Conservation (phyloP, 2,888 invertebrate species). For the Thysanoteuthis rhombus region DNA sequence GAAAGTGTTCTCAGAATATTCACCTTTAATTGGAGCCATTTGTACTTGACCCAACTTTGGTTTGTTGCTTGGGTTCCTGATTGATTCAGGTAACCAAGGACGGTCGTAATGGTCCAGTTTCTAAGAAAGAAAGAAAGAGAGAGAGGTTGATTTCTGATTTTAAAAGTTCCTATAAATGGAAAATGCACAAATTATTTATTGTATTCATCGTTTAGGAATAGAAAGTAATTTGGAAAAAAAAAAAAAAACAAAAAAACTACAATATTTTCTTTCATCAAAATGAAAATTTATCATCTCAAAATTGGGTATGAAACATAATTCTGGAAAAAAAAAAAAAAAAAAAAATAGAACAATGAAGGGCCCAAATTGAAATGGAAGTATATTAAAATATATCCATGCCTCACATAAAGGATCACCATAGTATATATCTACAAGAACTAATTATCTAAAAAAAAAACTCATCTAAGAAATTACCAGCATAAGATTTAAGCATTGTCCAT, state of each 20-base stretch:
- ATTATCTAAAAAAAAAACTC: too few relatives aligned
- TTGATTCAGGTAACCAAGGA: constrained; percentile 45
- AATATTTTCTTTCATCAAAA: neutral
- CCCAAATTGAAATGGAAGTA: neutral
- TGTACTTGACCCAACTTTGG: constrained; percentile 34
- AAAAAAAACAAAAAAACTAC: neutral
- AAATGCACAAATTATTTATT: neutral
- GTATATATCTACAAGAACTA: too few relatives aligned
- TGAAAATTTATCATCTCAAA: too few relatives aligned
- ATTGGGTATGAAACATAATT: too few relatives aligned
- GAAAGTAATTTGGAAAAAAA: too few relatives aligned
- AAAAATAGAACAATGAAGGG: neutral
- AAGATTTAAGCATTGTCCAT: too few relatives aligned
- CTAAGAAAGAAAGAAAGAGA: constrained; percentile 35
- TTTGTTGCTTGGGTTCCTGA: constrained; percentile 39
- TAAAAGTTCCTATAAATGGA: neutral
- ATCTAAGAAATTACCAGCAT: too few relatives aligned
- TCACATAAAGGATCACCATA: too few relatives aligned
- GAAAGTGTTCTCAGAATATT: neutral
- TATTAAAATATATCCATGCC: too few relatives aligned
- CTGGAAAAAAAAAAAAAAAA: neutral
- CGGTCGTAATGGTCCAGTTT: constrained; percentile 41
- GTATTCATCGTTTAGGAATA: neutral
- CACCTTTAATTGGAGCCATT: constrained; percentile 44
- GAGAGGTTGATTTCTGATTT: neutral